Evolutionary conservation across 2,888 invertebrate genomes (phyloP), one percentile per base, ranked within the genome.

Genomic region (Lordiphosa fenestrarum): DNA sequence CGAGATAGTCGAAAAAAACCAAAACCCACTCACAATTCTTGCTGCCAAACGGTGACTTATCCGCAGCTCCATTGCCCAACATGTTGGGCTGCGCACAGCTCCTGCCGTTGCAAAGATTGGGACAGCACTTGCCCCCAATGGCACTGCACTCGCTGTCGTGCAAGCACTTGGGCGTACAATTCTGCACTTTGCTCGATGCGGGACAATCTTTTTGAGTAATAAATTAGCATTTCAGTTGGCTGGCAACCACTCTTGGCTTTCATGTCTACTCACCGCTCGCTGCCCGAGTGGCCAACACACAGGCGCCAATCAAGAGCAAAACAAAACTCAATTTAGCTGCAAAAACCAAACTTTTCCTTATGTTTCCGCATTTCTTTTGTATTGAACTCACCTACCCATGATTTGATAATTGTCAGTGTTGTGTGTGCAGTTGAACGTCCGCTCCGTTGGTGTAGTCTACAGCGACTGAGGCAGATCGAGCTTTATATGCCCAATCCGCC

Each of bases 101-200:
- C 84, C 92, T 93, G 47, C 91, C 90, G 73, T 94, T 93, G 90
- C 95, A 94, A 55, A 92, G 88, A 88, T 95, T 94, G 6, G 92
- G 91, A 73, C 94, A 94, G 87, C 94, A 95, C 69, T 93, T 92
- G 84, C 93, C 92, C 69, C 92, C 93, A 51, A 92, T 91, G 33
- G 91, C 90, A 36, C 89, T 88, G 87, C 95, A 95, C 68, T 94
- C 92, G 70, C 91, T 91, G 86, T 94, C 93, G 60, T 92, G 92
- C 41, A 90, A 84, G 75, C 95, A 95, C 83, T 92, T 93, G 1
- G 94, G 94, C 49, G 91, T 92, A 87, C 94, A 95, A 61, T 90
- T 91, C 67, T 91, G 91, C 63, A 94, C 92, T 86, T 93, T 93
- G 36, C 92, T 92, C 0, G 91, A 91, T 2, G 92, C 85, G 2